A percentile compares a stretch with the other conserved stretches of the same genome.
phyloP scores from a whole-genome alignment of 2,113 vertebrate genomes.

The Peucedramus taeniatus region DNA sequence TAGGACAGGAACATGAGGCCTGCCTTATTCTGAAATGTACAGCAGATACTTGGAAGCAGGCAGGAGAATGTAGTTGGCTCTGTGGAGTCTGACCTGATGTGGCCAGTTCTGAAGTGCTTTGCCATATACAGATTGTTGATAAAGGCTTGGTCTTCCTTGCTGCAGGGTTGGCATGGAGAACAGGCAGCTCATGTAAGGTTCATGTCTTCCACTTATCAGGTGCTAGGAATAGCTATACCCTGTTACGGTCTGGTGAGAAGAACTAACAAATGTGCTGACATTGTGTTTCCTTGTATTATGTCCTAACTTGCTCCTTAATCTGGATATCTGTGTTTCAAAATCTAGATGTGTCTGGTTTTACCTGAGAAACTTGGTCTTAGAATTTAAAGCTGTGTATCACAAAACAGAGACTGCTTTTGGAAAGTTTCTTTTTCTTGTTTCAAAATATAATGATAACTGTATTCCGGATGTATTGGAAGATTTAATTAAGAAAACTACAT shows the following conservation, averaged over 20 bases:
- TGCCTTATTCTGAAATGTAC: not conserved
- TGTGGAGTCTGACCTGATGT: not conserved
- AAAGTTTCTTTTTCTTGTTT: not conserved
- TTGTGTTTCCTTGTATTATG: not conserved
- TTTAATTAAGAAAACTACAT: not conserved
- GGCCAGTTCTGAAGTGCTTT: not conserved
- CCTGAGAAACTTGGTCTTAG: not conserved
- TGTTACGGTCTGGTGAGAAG: not conserved
- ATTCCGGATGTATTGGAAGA: not conserved
- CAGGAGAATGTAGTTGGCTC: not conserved
- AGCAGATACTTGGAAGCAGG: not conserved
- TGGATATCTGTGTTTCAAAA: not conserved
- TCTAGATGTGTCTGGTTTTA: not conserved
- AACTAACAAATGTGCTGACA: not conserved
- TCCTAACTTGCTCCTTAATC: not conserved
- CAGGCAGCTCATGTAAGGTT: not conserved
- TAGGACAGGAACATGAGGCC: not conserved
- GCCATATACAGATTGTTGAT: not conserved
- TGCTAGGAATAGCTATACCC: not conserved
- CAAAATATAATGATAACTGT: not conserved
- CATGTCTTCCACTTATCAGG: not conserved
- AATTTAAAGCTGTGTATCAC: not conserved
- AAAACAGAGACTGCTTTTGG: not conserved
- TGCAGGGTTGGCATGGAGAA: not conserved
- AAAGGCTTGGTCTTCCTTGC: not conserved